Evolutionary conservation across 2,113 vertebrate species (phyloP).

Genomic region (Arenaria interpres): DNA sequence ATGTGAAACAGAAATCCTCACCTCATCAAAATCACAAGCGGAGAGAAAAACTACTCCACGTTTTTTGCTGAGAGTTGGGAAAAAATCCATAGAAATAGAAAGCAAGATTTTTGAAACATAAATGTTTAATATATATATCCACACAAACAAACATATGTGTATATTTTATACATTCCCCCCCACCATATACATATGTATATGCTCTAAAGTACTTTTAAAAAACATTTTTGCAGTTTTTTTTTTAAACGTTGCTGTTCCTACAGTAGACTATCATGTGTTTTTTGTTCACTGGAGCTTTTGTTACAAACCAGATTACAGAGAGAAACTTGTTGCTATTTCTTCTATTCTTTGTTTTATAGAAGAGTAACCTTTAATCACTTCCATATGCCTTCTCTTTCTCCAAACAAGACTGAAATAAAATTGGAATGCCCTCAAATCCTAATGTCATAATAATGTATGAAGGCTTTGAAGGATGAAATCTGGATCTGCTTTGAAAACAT

Average conservation of each 20-base stretch:
- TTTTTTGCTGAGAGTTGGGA: background rate
- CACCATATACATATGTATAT: background rate
- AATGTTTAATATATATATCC: background rate
- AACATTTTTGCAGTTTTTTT: background rate
- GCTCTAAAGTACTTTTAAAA: background rate
- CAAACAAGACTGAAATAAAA: conserved; percentile 29
- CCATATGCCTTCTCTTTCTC: conserved; percentile 39
- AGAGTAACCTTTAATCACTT: conserved; percentile 35
- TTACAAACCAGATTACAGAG: background rate
- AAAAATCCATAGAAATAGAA: background rate
- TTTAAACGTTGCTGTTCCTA: background rate
- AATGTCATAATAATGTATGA: conserved; percentile 3
- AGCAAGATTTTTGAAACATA: background rate
- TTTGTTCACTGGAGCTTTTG: background rate
- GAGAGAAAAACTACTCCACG: background rate
- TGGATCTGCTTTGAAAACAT: conserved; percentile 44
- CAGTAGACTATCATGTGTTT: background rate
- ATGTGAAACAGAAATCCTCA: background rate
- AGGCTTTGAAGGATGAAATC: conserved; percentile 18
- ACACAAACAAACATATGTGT: background rate
- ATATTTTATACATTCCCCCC: background rate
- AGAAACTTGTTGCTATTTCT: background rate
- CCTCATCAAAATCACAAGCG: background rate
- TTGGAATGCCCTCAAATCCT: conserved; percentile 30
- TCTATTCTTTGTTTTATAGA: conserved; percentile 16